Evolutionary conservation across 2,113 vertebrate species (phyloP).

Genomic region (Chroicocephalus ridibundus): DNA sequence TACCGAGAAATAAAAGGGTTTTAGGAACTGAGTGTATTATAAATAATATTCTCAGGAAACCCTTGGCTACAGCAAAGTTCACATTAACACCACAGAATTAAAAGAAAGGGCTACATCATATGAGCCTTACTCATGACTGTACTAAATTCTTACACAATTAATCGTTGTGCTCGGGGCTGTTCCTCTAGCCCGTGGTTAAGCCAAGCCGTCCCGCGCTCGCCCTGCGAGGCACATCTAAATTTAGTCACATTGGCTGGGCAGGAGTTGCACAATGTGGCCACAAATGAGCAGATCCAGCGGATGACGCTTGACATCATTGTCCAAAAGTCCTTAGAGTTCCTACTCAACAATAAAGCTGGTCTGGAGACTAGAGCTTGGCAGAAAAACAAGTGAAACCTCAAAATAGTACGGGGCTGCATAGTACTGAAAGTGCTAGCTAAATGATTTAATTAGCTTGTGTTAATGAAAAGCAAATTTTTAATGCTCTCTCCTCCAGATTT

Average conservation of each 20-base stretch:
- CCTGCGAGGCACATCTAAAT: not conserved
- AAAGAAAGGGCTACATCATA: not conserved
- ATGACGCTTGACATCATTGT: not conserved
- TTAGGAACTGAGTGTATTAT: not conserved
- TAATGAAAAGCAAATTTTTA: not conserved
- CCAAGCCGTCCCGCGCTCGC: not conserved
- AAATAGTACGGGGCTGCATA: not conserved
- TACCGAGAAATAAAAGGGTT: not conserved
- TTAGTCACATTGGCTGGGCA: not conserved
- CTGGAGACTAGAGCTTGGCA: not conserved
- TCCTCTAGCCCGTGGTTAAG: not conserved
- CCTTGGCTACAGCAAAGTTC: not conserved
- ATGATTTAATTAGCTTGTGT: not conserved
- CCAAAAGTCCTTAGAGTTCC: not conserved
- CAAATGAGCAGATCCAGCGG: not conserved
- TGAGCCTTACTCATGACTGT: not conserved
- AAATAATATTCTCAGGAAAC: not conserved
- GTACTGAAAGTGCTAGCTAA: not conserved
- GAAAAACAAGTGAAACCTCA: not conserved
- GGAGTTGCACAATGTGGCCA: not conserved
- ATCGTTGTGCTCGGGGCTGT: not conserved
- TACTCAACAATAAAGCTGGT: not conserved
- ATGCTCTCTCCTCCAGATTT: not conserved
- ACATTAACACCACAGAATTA: not conserved
- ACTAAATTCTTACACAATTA: not conserved